phyloP scores from a whole-genome alignment of 2,888 invertebrate genomes.

The Dicyrtomina minuta region DNA sequence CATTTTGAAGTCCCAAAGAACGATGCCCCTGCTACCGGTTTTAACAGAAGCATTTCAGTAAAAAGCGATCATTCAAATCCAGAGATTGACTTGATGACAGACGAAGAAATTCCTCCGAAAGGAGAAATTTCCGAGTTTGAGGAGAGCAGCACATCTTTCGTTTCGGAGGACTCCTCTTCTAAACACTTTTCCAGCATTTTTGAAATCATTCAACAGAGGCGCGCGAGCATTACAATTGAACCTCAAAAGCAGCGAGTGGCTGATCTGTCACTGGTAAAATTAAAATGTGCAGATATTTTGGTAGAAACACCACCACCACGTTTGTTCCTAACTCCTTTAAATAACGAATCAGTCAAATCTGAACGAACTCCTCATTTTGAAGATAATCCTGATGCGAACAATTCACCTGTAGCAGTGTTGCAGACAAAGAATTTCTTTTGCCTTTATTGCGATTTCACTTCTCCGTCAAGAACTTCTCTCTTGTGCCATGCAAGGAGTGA shows the following conservation, averaged over 20 bases:
- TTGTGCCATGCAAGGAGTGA: slow-evolving; percentile 40
- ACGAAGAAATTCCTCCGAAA: slow-evolving; percentile 83
- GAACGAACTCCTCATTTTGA: no score
- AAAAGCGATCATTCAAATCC: slow-evolving; percentile 35
- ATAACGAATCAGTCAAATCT: no score
- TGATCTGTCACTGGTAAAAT: no score
- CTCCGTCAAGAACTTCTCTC: slow-evolving; percentile 35
- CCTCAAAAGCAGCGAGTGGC: no score
- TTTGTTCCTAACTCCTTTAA: not conserved
- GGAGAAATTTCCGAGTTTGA: slow-evolving; percentile 85
- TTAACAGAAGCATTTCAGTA: not conserved
- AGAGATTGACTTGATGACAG: slow-evolving; percentile 68
- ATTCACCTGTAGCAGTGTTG: no score
- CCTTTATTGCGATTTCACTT: slow-evolving; percentile 47
- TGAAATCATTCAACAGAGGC: no score
- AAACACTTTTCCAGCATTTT: no score
- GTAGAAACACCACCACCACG: no score
- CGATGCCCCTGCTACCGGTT: slow-evolving; percentile 6
- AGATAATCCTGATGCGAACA: no score
- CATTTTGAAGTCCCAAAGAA: no score
- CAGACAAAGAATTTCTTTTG: slow-evolving; percentile 34
- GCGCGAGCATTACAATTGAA: no score
- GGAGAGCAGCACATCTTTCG: slow-evolving; percentile 51
- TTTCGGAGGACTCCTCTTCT: slow-evolving; percentile 49
- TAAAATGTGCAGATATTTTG: no score